Conservation (phyloP, 2,113 vertebrate genomes). For the Epinephelus cyanopodus region DNA sequence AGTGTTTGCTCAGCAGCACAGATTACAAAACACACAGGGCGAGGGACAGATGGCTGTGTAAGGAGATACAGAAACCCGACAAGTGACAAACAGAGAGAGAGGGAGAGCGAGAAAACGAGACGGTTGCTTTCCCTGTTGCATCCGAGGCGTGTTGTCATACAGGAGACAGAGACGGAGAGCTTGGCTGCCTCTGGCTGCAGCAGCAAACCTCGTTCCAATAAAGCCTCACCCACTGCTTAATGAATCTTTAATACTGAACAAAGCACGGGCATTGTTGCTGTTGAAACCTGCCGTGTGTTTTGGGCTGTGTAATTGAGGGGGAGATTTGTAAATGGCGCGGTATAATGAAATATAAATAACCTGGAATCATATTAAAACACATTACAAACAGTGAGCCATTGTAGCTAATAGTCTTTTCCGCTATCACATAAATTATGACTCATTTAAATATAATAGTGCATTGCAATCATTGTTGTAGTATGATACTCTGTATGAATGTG, state of each 20-base stretch:
- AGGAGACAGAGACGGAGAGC: conserved; percentile 22
- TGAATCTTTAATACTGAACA: conserved; percentile 67
- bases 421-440: background rate
- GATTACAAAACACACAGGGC: conserved; percentile 39
- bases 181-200: conserved; percentile 28
- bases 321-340: conserved; percentile 33
- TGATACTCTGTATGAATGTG: conserved; percentile 11
- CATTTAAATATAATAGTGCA: background rate
- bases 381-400: conserved; percentile 12
- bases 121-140: conserved; percentile 25
- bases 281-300: conserved; percentile 23
- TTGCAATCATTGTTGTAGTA: background rate
- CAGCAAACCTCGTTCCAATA: conserved; percentile 44
- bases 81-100: conserved; percentile 31
- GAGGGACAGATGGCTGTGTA: conserved; percentile 66
- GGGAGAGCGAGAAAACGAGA: background rate
- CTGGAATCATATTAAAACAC: conserved; percentile 23
- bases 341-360: conserved; percentile 57
- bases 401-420: background rate
- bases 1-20: conserved; percentile 45
- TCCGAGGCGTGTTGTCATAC: conserved; percentile 33
- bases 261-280: conserved; percentile 14
- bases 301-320: conserved; percentile 32
- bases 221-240: conserved; percentile 19
- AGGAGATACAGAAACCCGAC: conserved; percentile 47